Evolutionary conservation across 2,888 invertebrate species (phyloP).

Genomic region (Xestobium rufovillosum): DNA sequence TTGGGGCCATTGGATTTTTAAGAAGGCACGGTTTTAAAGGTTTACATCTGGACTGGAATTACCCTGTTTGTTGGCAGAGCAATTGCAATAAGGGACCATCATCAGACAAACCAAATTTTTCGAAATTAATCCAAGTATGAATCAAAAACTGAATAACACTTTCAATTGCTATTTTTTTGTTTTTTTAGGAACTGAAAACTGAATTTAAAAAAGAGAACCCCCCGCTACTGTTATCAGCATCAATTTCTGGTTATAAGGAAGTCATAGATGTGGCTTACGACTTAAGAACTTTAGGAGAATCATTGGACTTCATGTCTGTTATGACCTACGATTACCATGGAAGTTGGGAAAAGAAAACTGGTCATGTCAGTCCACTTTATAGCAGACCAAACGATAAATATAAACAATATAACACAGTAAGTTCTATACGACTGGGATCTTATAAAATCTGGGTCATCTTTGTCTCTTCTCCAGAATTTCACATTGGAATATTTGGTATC

Average conservation of each 20-base stretch:
- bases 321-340: constrained; percentile 89
- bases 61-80: constrained; percentile 90
- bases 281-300: constrained; percentile 57
- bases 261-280: constrained; percentile 85
- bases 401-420: constrained; percentile 70
- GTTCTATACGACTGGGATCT: constrained; percentile 31
- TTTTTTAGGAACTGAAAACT: constrained; percentile 53
- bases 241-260: constrained; percentile 85
- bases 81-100: constrained; percentile 75
- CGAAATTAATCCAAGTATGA: constrained; percentile 62
- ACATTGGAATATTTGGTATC: constrained; percentile 69
- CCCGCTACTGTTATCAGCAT: constrained; percentile 68
- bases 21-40: constrained; percentile 74
- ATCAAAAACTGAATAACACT: not conserved
- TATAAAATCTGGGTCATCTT: not conserved
- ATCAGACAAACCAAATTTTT: constrained; percentile 70
- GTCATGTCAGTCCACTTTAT: constrained; percentile 74
- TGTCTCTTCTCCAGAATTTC: constrained; percentile 55
- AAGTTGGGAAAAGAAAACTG: constrained; percentile 75
- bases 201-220: constrained; percentile 56
- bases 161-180: constrained; percentile 2
- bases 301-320: constrained; percentile 72
- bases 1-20: constrained; percentile 63
- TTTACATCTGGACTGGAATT: constrained; percentile 90
- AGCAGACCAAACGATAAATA: constrained; percentile 58